A percentile compares a stretch with the other conserved stretches of the same genome.
Conservation (phyloP, 2,888 invertebrate species). For the Lingula anatina region DNA sequence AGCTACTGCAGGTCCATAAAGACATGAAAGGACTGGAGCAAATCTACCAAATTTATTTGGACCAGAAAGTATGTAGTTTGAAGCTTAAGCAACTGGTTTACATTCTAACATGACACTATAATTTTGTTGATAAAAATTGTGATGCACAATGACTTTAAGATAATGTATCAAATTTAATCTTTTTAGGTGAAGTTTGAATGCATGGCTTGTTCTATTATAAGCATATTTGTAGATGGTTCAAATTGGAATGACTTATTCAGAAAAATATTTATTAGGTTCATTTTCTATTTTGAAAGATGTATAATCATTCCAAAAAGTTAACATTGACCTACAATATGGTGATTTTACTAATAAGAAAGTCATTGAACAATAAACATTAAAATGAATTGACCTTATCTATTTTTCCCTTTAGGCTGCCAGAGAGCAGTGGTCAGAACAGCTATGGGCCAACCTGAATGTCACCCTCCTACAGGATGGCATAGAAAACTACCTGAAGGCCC, state of each 20-base stretch:
- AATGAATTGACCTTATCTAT: slow-evolving; percentile 71
- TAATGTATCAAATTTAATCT: neutral
- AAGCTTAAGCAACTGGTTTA: neutral
- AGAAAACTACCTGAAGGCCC: slow-evolving; percentile 75
- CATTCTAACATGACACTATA: too few species aligned
- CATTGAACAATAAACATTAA: slow-evolving; percentile 56
- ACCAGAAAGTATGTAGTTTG: slow-evolving; percentile 60
- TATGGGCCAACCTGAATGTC: slow-evolving; percentile 84
- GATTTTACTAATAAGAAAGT: slow-evolving; percentile 1
- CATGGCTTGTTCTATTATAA: too few species aligned
- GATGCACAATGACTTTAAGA: neutral
- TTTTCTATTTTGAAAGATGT: too few species aligned
- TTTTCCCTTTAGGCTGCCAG: slow-evolving; percentile 71
- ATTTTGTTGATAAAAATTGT: too few species aligned
- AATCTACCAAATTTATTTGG: slow-evolving; percentile 72
- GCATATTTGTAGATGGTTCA: too few species aligned
- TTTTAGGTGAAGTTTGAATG: neutral
- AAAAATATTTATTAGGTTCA: too few species aligned
- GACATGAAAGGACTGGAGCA: slow-evolving; percentile 61
- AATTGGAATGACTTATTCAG: too few species aligned
- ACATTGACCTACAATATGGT: too few species aligned
- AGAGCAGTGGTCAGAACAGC: slow-evolving; percentile 77
- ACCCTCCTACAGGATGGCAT: slow-evolving; percentile 79
- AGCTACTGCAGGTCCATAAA: slow-evolving; percentile 58
- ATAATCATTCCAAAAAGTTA: too few species aligned